phyloP scores from a whole-genome alignment of 2,888 invertebrate species.

The Drosophila emarginata region DNA sequence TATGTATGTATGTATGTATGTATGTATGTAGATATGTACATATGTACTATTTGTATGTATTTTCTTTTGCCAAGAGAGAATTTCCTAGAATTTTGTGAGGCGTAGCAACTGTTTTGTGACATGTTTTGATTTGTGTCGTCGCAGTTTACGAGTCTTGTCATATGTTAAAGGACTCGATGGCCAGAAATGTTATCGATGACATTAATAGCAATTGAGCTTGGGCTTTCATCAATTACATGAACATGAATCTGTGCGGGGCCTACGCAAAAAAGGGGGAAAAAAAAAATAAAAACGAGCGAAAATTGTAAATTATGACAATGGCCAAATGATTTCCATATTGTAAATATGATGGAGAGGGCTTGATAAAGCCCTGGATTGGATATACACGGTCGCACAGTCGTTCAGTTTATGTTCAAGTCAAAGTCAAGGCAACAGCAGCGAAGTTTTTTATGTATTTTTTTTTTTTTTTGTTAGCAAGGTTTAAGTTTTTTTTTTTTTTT shows the following conservation, averaged over 20 bases:
- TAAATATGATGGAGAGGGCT: slow-evolving; percentile 61
- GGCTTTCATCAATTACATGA: slow-evolving; percentile 76
- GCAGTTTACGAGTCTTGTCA: slow-evolving; percentile 71
- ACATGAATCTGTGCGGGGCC: slow-evolving; percentile 29
- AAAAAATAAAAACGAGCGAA: slow-evolving; percentile 44
- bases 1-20: too few species aligned
- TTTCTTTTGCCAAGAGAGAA: slow-evolving; percentile 12
- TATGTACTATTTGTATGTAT: neutral
- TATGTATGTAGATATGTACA: too few species aligned
- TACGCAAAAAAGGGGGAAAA: too few species aligned
- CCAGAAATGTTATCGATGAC: slow-evolving; percentile 69
- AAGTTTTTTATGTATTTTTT: neutral
- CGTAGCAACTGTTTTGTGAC: slow-evolving; percentile 77
- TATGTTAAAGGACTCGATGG: slow-evolving; percentile 28
- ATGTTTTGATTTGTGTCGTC: slow-evolving; percentile 75
- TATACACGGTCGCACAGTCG: slow-evolving; percentile 11
- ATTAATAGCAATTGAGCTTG: slow-evolving; percentile 72
- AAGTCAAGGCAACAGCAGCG: slow-evolving; percentile 53
- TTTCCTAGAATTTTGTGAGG: slow-evolving; percentile 72
- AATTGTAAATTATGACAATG: slow-evolving; percentile 76
- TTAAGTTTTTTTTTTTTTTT: slow-evolving; percentile 68
- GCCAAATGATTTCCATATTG: slow-evolving; percentile 72
- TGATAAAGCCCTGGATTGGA: slow-evolving; percentile 55
- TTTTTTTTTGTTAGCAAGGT: slow-evolving; percentile 51
- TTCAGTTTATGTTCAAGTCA: slow-evolving; percentile 59